These are phyloP conservation scores for Gallinago jamesoni DNA, from an alignment of 2,113 vertebrate species.

Conservation along the genomic window DNA sequence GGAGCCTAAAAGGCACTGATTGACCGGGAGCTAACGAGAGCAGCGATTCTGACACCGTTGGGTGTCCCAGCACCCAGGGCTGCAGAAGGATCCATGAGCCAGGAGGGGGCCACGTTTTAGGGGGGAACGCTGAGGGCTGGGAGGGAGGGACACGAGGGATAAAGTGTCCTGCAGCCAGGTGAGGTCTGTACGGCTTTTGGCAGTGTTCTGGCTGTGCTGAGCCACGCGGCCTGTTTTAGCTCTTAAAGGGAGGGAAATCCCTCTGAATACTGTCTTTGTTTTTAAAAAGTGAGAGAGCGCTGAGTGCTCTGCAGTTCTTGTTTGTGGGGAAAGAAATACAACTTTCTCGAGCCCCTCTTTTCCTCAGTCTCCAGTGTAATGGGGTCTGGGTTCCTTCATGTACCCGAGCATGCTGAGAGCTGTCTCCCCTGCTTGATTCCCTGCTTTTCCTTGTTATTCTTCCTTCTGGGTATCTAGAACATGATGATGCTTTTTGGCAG, in stretches of 20 bases:
- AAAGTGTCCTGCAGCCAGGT: not conserved
- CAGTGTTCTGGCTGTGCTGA: fast-evolving
- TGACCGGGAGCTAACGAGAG: fast-evolving
- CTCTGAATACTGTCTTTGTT: not conserved
- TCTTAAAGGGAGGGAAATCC: no score
- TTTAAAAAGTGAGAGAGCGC: not conserved
- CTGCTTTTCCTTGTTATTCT: not conserved
- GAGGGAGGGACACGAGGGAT: not conserved
- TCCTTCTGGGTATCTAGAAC: not conserved
- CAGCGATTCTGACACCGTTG: fast-evolving
- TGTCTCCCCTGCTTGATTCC: not conserved
- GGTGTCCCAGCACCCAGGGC: not conserved
- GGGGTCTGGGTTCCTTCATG: not conserved
- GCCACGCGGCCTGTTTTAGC: not conserved
- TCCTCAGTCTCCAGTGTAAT: not conserved
- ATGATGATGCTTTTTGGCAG: not conserved
- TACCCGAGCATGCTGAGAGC: fast-evolving
- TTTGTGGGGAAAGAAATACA: not conserved
- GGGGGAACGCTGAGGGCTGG: not conserved
- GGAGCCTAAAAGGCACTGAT: not conserved
- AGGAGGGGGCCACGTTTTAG: not conserved
- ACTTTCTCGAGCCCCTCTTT: fast-evolving
- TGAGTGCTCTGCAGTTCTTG: not conserved
- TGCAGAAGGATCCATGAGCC: not conserved
- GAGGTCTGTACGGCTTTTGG: not conserved